Evolutionary conservation across 2,888 invertebrate genomes (phyloP).

Genomic region (Macrophya alboannulata): DNA sequence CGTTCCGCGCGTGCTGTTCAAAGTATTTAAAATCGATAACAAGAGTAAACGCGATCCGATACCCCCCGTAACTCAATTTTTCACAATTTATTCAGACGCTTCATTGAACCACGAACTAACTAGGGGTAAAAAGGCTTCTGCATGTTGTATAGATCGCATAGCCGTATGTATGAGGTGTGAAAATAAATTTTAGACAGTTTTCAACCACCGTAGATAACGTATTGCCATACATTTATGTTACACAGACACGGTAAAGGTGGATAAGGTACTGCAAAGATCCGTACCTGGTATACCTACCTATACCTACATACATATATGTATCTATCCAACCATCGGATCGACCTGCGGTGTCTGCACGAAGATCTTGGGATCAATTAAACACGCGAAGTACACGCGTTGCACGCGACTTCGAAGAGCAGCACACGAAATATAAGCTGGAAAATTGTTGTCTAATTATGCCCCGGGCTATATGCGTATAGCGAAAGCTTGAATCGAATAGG

Average conservation of each 20-base stretch:
- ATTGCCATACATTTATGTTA: not conserved
- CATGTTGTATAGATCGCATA: not conserved
- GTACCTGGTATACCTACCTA: no score
- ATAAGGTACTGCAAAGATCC: not conserved
- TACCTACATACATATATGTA: not conserved
- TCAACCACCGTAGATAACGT: not conserved
- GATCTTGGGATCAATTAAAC: not conserved
- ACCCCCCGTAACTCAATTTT: not conserved
- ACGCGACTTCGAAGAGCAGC: not conserved
- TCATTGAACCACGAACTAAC: not conserved
- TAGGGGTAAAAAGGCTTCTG: not conserved
- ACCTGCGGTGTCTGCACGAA: not conserved
- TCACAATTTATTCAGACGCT: not conserved
- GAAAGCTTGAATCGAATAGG: not conserved
- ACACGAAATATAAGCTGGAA: not conserved
- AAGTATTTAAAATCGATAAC: slow-evolving; percentile 9
- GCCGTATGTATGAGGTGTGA: not conserved
- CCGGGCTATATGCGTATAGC: not conserved
- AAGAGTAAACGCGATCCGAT: not conserved
- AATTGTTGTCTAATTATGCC: slow-evolving; percentile 31
- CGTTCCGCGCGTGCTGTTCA: not conserved
- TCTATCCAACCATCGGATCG: not conserved
- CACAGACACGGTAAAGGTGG: slow-evolving; percentile 4
- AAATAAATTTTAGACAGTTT: not conserved
- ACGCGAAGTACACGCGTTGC: not conserved